Evolutionary conservation across 2,797 vertebrate species (phyloP), one percentile per base, ranked within the genome.

Genomic region (Artibeus lituratus): DNA sequence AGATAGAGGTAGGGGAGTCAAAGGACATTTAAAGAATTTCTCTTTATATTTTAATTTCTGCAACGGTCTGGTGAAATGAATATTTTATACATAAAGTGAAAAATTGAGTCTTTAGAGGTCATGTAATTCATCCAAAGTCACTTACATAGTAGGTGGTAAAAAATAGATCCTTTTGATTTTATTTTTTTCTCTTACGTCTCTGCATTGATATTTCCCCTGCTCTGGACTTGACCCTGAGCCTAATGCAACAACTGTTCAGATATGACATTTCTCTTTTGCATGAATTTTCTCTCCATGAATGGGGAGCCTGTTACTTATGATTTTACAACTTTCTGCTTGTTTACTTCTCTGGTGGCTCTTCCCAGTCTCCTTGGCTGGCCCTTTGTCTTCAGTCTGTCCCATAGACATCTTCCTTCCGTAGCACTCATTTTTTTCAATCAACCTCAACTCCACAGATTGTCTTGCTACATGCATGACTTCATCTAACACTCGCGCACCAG

Each of bases 1-100:
- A 51, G 14, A 59, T 91, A 76, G 62, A 82, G 32, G 19, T 74
- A 74, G 62, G 42, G 76, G 76, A 90, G 16, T 70, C 47, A 90
- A 73, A 70, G 15, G 42, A 51, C 29, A 74, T 72, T 59, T 77
- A 37, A 87, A 65, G n/a, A 85, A 73, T 18, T 55, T 14, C 21
- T 90, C 57, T 85, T 85, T 49, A 39, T 84, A 67, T 77, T 92
- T 85, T 76, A 86, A 76, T 53, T 44, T 90, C 90, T 82, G 57
- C 8, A 53, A 12, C n/a, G 39, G 32, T 65, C 39, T 62, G 35
- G 19, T 69, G n/a, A 90, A 53, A 86, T 82, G 51, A 35, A 16
- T 70, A 39, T 57, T 53, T 78, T 77, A 49, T 16, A 70, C 35
- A 44, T 62, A 87, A 70, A 94, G 49, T 91, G 15, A 24, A 59